Conservation (phyloP, 2,113 vertebrate genomes). For the Cathartes aura region DNA sequence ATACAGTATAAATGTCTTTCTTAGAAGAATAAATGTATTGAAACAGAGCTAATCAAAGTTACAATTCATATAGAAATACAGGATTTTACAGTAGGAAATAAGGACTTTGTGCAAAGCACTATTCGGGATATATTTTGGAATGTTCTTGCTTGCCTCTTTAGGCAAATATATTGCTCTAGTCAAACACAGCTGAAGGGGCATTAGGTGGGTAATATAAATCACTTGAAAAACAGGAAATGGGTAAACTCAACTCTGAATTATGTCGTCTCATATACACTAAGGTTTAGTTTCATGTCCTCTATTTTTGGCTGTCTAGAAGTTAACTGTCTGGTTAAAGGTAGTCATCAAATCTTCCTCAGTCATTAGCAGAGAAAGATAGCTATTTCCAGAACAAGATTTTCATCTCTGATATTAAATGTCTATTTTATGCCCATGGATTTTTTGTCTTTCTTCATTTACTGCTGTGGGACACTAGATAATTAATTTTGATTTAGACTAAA, state of each 20-base stretch:
- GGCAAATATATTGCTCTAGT: constrained; percentile 22
- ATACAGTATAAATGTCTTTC: neutral
- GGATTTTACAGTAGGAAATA: neutral
- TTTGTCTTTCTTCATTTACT: neutral
- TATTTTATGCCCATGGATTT: neutral
- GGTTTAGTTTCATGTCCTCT: constrained; percentile 1
- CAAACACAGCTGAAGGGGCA: neutral
- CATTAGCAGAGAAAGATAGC: neutral
- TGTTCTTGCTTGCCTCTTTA: neutral
- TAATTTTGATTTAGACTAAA: neutral
- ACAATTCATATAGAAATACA: neutral
- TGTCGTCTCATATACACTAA: neutral
- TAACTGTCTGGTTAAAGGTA: neutral
- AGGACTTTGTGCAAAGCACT: neutral
- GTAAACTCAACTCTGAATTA: constrained; percentile 40
- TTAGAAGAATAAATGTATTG: neutral
- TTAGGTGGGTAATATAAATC: constrained; percentile 33
- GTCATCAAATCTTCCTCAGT: neutral
- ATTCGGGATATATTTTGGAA: neutral
- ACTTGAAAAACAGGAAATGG: constrained; percentile 32
- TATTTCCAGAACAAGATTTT: neutral
- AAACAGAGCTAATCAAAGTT: neutral
- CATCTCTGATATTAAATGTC: neutral
- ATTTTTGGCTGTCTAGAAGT: constrained; percentile 3
- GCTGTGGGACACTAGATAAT: neutral